A percentile compares a stretch with the other conserved stretches of the same genome.
Evolutionary conservation across 2,888 invertebrate genomes (phyloP).

Genomic region (Plagiodera versicolora): DNA sequence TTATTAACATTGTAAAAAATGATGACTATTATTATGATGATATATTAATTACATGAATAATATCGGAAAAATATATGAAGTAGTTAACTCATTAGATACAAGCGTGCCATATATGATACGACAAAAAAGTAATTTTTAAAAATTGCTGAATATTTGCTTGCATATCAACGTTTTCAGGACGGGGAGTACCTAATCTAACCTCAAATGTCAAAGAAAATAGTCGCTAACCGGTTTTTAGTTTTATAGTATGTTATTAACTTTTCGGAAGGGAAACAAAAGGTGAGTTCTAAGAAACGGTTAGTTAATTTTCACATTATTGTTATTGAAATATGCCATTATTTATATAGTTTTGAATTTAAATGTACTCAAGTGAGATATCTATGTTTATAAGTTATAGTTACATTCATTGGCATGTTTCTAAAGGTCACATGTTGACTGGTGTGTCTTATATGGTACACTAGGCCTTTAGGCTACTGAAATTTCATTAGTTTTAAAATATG

Average conservation of each 20-base stretch:
- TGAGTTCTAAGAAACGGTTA: neutral
- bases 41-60: too few relatives aligned
- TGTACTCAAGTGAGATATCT: neutral
- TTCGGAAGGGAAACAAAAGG: neutral
- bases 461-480: conserved; percentile 2
- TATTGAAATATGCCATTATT: neutral
- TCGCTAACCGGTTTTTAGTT: neutral
- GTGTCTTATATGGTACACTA: neutral
- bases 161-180: conserved; percentile 1
- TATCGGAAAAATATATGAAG: too few relatives aligned
- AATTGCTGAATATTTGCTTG: neutral
- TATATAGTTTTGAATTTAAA: too few relatives aligned
- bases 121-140: neutral
- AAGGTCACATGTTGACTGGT: too few relatives aligned
- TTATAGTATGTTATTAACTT: neutral
- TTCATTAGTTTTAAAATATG: too few relatives aligned
- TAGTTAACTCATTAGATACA: neutral
- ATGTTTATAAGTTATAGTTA: neutral
- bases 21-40: too few relatives aligned
- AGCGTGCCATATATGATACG: neutral
- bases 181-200: neutral
- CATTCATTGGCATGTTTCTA: too few relatives aligned
- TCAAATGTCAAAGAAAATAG: neutral
- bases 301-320: neutral
- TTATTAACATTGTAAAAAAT: too few relatives aligned